A percentile compares a stretch with the other conserved stretches of the same genome.
Conservation (phyloP, 2,113 vertebrate genomes). For the Apus apus region DNA sequence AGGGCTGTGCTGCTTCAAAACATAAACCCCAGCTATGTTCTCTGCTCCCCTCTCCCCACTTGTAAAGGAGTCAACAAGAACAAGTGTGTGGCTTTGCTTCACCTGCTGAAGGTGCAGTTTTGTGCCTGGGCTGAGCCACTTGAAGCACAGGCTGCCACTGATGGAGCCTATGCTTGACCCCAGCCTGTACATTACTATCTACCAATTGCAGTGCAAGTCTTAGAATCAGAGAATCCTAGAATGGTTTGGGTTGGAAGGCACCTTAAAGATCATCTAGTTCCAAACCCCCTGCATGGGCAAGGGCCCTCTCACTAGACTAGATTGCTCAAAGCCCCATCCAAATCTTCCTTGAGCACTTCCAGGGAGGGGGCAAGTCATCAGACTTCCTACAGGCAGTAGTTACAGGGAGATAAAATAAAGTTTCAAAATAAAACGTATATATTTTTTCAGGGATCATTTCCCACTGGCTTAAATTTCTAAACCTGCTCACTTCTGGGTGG, state of each 20-base stretch:
- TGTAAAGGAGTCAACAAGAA: not conserved
- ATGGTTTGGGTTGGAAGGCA: too few relatives aligned
- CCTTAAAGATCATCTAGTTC: too few relatives aligned
- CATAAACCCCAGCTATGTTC: not conserved
- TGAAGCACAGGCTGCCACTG: not conserved
- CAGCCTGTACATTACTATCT: not conserved
- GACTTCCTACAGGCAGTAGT: not conserved
- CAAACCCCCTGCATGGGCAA: too few relatives aligned
- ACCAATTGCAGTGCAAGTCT: not conserved
- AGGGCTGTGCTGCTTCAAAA: not conserved
- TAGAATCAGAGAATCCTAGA: too few relatives aligned
- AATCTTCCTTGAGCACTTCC: too few relatives aligned
- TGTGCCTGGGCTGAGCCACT: not conserved
- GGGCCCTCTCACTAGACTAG: too few relatives aligned
- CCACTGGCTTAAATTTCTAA: not conserved
- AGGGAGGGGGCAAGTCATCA: not conserved
- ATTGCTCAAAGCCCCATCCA: too few relatives aligned
- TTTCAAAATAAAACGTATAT: not conserved
- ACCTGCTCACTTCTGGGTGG: not conserved
- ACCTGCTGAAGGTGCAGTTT: not conserved
- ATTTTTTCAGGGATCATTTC: not conserved
- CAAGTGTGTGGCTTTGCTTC: not conserved
- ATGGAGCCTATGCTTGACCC: fast-evolving
- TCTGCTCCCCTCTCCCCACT: not conserved
- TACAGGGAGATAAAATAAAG: not conserved